Evolutionary conservation across 2,113 vertebrate species (phyloP), one percentile per base, ranked within the genome.

Genomic region (Lophius piscatorius): DNA sequence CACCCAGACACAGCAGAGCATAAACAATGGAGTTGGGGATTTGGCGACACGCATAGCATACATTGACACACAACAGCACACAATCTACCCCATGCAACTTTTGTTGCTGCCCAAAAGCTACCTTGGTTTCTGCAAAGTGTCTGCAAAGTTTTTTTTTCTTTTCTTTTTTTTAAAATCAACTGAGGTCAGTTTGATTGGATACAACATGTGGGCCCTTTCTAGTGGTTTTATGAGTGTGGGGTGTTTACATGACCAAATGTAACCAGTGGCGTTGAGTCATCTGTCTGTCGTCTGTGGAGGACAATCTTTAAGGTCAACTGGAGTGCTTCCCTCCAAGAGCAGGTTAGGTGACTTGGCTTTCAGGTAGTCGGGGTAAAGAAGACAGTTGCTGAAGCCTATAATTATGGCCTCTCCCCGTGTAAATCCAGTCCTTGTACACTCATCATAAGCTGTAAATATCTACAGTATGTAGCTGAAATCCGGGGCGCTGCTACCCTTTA

Each of bases 1-100:
- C 78, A 76, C 75, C 80, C 82, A 83, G 78, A 83, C 78, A 80
- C 78, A 73, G 74, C 62, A 75, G 54, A 76, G 76, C 29, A 78
- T 81, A 87, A 83, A 85, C 83, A 84, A 75, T 54, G 51, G 57
- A 51, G 55, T 52, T 47, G 2, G 29, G 54, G 55, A 48, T 60
- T 57, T 71, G 60, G 70, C 20, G 72, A 64, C 59, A 74, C 61
- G 63, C 51, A 49, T 29, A 0, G 48, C 51, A 44, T 46, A 72
- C 63, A 57, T 9, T 34, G 31, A 64, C 45, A 55, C 64, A 60
- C 56, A 60, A 26, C 13, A 29, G 31, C 59, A 39, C 50, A 56
- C 49, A 59, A 38, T 50, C 20, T 45, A 17, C 41, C 29, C 24
- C 29, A 20, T 12, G 40, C 18, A 54, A 46, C 39, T 38, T 45